Base-by-base conservation (phyloP, 2,888 invertebrate genomes). In the Escarpia spicata region DNA sequence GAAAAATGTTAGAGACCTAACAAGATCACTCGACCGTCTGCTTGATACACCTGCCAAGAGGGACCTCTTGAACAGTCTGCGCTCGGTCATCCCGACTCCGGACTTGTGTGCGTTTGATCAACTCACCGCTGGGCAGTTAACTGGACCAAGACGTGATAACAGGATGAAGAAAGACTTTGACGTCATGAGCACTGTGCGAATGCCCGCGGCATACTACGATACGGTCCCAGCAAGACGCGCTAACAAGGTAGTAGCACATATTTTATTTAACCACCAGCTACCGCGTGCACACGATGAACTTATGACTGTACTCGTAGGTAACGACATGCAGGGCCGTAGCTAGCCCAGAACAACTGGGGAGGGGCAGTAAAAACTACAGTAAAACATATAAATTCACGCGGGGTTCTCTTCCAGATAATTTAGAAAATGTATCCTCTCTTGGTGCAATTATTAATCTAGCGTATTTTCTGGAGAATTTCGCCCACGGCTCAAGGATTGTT, bases 1-100 rank as follows among this genome's bases (percentile, higher is more conserved):
- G 19, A 92, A 95, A 52, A 95, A 96, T 93, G 94, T 95, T 26
- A 93, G 95, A n/a, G 94, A 95, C 91, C 95, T 96, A 92, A 94
- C 95, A 1, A 94, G 94, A 90, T 93, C 94, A 31, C 94, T 96
- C 15, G 94, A 94, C 90, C 93, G 94, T 31, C 93, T 96, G n/a
- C 94, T 96, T 9, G 95, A 95, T 93, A 95, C 96, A 9, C 95
- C 95, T 3, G 95, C 95, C 43, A 96, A 96, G 92, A 93, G 94
- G 45, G 95, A 95, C 92, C 75, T 94, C 31, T 94, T 95, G 26
- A 94, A 94, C 1, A 92, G 95, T 31, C 94, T 96, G 9, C 93
- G 95, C n/a, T 94, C 94, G 91, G 95, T 95, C 26, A 95, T 96
- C 58, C 95, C 95, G 8, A 94, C 93, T 26, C 92, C 94, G 8